Evolutionary conservation across 92 coral and sea anemone species (phyloP).

Genomic region (Porites lobata): DNA sequence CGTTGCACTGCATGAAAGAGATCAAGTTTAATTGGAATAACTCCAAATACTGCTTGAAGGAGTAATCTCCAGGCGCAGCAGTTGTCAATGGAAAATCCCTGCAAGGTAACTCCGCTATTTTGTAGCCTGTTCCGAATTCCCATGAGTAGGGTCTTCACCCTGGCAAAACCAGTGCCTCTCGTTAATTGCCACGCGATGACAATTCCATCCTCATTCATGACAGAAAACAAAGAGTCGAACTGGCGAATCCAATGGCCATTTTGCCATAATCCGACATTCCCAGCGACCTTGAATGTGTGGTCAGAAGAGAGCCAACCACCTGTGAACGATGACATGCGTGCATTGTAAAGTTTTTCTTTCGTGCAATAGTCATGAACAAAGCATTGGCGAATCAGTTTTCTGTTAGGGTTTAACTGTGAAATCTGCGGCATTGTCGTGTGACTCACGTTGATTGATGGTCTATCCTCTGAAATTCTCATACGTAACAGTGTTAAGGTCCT

Average conservation of each 20-base stretch:
- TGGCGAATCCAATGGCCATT: constrained; percentile 39
- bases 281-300: too few species aligned
- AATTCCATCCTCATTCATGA: constrained; percentile 64
- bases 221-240: constrained; percentile 60
- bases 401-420: constrained; percentile 29
- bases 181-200: constrained; percentile 66
- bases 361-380: constrained; percentile 35
- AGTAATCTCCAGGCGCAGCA: constrained; percentile 54
- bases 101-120: constrained; percentile 8
- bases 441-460: too few species aligned
- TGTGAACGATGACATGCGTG: constrained; percentile 36
- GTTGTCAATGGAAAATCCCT: constrained; percentile 53
- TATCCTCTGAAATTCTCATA: neutral
- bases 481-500: neutral
- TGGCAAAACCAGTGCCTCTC: constrained; percentile 43
- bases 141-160: constrained; percentile 30
- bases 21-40: constrained; percentile 42
- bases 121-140: constrained; percentile 32
- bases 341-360: constrained; percentile 45
- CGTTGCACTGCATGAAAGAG: constrained; percentile 54
- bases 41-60: constrained; percentile 43
- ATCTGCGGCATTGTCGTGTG: neutral
- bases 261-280: too few species aligned
- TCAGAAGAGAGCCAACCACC: constrained; percentile 24
- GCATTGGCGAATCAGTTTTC: constrained; percentile 51